These are phyloP conservation scores for Molanna angustata DNA, from an alignment of 2,888 invertebrate genomes.

Conservation along the genomic window DNA sequence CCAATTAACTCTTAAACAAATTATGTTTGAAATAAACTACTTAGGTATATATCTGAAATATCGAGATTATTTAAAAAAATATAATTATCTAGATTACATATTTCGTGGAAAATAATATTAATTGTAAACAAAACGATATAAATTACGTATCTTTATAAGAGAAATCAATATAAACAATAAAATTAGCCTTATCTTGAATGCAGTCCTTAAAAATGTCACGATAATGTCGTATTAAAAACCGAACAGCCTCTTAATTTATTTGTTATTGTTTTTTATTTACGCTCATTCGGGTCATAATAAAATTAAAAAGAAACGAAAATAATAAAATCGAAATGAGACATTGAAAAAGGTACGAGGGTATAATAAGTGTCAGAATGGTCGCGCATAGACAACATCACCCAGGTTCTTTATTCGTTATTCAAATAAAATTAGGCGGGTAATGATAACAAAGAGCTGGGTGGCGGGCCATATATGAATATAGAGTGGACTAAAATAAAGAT, in stretches of 20 bases:
- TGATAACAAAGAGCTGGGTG: conserved; percentile 31
- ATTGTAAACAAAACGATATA: too few relatives aligned
- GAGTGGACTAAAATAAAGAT: too few relatives aligned
- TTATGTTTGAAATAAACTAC: too few relatives aligned
- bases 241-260: conserved; percentile 6
- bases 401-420: conserved; percentile 27
- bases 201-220: conserved; percentile 16
- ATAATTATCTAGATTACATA: too few relatives aligned
- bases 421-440: conserved; percentile 31
- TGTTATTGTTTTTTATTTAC: conserved; percentile 2
- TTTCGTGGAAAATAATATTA: too few relatives aligned
- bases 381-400: conserved; percentile 22
- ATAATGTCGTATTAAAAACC: conserved; percentile 20
- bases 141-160: too few relatives aligned
- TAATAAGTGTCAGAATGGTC: conserved; percentile 28
- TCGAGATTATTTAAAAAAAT: too few relatives aligned
- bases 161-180: conserved; percentile 10
- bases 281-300: conserved; percentile 3
- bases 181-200: conserved; percentile 19
- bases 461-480: too few relatives aligned
- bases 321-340: conserved; percentile 21
- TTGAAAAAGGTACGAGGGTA: conserved; percentile 16
- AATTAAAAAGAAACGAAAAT: not conserved
- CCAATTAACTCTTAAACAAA: too few relatives aligned
- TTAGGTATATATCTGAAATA: too few relatives aligned